phyloP scores from a whole-genome alignment of 1,140 invertebrate genomes.

The Hyles euphorbiae region DNA sequence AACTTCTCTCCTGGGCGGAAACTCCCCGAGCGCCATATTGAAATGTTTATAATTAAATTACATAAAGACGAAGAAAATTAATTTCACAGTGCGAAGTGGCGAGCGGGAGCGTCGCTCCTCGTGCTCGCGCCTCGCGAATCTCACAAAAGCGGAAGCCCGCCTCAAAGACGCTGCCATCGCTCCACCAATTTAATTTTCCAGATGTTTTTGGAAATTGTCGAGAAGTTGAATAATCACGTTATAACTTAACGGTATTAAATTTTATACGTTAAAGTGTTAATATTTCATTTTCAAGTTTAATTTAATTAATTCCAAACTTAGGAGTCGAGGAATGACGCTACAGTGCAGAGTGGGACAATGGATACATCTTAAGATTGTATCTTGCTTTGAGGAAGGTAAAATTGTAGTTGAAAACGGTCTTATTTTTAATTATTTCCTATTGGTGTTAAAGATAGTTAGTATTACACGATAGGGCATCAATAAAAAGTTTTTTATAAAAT shows the following conservation, averaged over 20 bases:
- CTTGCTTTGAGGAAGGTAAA: background rate
- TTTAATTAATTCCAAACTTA: conserved; percentile 74
- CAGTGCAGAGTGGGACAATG: conserved; percentile 16
- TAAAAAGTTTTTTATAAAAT: background rate
- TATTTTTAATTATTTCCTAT: background rate
- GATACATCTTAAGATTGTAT: conserved; percentile 43
- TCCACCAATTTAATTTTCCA: conserved; percentile 67
- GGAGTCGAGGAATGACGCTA: conserved; percentile 33
- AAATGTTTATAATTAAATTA: conserved; percentile 76
- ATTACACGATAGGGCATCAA: background rate
- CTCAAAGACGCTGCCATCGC: conserved; percentile 58
- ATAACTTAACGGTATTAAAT: conserved; percentile 75
- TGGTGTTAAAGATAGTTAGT: background rate
- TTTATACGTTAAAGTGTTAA: conserved; percentile 76
- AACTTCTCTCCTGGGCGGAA: conserved; percentile 64
- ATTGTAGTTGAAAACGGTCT: background rate
- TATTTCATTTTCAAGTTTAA: conserved; percentile 77
- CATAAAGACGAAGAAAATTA: conserved; percentile 76
- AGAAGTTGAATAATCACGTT: conserved; percentile 73
- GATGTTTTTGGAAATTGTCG: conserved; percentile 71
- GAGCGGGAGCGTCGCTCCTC: conserved; percentile 29
- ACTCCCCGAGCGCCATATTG: conserved; percentile 72
- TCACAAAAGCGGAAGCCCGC: conserved; percentile 55
- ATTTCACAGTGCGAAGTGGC: conserved; percentile 70
- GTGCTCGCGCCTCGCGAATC: conserved; percentile 27